phyloP scores from a whole-genome alignment of 2,113 vertebrate species.

The Atlantisia rogersi region DNA sequence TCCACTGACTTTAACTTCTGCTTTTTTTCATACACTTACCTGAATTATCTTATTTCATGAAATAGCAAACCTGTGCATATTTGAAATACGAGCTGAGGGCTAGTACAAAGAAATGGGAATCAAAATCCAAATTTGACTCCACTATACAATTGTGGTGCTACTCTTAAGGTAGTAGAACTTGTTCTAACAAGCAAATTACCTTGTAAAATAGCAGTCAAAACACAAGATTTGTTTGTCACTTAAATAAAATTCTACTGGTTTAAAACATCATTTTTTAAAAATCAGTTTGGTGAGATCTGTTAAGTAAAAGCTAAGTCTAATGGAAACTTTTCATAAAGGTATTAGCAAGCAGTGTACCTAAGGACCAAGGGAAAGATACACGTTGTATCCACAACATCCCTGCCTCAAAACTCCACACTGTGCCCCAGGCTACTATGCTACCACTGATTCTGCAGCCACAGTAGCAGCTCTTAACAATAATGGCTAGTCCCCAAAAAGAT shows the following conservation, averaged over 20 bases:
- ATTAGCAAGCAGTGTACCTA: fast-evolving
- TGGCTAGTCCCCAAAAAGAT: no score
- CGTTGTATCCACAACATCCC: neutral
- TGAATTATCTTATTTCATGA: neutral
- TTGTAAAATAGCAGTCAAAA: neutral
- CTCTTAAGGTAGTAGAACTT: neutral
- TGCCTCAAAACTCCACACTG: neutral
- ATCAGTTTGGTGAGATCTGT: neutral
- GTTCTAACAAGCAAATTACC: neutral
- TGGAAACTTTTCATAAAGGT: neutral
- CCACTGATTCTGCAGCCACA: neutral
- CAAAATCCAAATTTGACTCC: neutral
- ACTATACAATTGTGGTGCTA: neutral
- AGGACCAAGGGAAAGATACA: neutral
- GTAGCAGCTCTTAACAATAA: neutral
- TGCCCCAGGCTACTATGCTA: neutral
- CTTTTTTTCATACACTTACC: neutral
- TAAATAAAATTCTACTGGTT: neutral
- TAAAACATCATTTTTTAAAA: neutral
- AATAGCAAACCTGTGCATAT: neutral
- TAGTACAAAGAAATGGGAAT: neutral
- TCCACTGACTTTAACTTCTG: neutral
- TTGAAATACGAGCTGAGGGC: neutral
- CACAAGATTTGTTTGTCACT: neutral
- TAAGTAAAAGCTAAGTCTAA: neutral